phyloP scores from a whole-genome alignment of 2,888 invertebrate species.

The Dorcus hopei region DNA sequence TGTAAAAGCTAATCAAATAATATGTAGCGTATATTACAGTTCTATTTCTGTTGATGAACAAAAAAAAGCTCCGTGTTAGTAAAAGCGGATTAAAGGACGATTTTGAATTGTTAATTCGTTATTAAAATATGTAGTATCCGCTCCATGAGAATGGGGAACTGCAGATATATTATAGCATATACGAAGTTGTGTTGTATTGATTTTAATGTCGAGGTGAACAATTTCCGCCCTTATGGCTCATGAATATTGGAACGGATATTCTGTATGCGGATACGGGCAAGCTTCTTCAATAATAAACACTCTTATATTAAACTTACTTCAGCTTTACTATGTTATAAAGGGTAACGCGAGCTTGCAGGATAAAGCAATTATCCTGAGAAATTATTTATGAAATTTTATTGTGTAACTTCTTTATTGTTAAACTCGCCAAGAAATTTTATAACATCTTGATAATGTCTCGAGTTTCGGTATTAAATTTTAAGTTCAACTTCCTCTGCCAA shows the following conservation, averaged over 20 bases:
- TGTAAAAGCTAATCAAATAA: no score
- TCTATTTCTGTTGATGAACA: no score
- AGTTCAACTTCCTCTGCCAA: constrained; percentile 1
- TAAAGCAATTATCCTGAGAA: constrained; percentile 36
- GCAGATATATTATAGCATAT: constrained; percentile 50
- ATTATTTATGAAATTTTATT: constrained; percentile 46
- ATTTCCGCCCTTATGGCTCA: constrained; percentile 43
- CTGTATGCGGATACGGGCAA: constrained; percentile 41
- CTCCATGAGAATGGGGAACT: constrained; percentile 46
- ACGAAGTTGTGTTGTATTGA: constrained; percentile 50
- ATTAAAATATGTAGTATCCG: constrained; percentile 21
- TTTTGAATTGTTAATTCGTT: not conserved
- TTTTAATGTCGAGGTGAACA: constrained; percentile 46
- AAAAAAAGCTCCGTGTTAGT: no score
- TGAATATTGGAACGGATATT: constrained; percentile 40
- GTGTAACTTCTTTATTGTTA: constrained; percentile 40
- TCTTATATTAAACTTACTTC: constrained; percentile 40
- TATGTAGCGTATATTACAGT: no score
- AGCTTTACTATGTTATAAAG: constrained; percentile 32
- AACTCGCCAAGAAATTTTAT: constrained; percentile 52
- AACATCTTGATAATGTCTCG: constrained; percentile 56
- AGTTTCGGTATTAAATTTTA: constrained; percentile 17
- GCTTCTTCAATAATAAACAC: constrained; percentile 47
- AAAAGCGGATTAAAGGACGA: no score
- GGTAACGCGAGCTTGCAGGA: constrained; percentile 20